phyloP scores from a whole-genome alignment of 2,888 invertebrate genomes.

The Zeuzera pyrina region DNA sequence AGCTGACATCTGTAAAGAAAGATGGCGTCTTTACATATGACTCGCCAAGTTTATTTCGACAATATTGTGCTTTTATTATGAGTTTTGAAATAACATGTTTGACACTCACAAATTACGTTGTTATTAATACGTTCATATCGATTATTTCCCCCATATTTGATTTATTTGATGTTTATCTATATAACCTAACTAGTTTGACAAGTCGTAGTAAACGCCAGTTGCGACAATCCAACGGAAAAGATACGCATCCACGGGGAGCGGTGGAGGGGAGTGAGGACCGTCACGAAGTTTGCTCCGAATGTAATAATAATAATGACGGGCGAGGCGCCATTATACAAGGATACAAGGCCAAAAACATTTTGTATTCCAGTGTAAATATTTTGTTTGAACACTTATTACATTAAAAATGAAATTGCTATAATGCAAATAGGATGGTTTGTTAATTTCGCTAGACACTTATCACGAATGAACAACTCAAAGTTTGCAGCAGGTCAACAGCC shows the following conservation, averaged over 20 bases:
- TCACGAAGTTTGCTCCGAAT: slow-evolving; percentile 71
- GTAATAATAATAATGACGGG: slow-evolving; percentile 64
- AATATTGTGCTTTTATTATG: slow-evolving; percentile 29
- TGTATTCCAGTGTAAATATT: too few relatives aligned
- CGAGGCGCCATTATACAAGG: slow-evolving; percentile 72
- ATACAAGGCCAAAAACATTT: slow-evolving; percentile 61
- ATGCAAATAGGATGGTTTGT: slow-evolving; percentile 3
- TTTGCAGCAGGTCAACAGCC: slow-evolving; percentile 62
- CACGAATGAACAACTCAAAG: slow-evolving; percentile 31
- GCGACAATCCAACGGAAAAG: slow-evolving; percentile 56
- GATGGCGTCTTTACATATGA: slow-evolving; percentile 74
- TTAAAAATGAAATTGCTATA: slow-evolving; percentile 1
- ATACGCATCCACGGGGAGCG: slow-evolving; percentile 68
- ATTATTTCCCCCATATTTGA: slow-evolving; percentile 29
- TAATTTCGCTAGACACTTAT: slow-evolving; percentile 30
- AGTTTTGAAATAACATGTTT: slow-evolving; percentile 22
- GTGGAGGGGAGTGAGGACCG: slow-evolving; percentile 57
- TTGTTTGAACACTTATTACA: too few relatives aligned
- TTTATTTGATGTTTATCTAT: slow-evolving; percentile 38
- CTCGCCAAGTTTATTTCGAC: slow-evolving; percentile 49
- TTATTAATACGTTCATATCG: slow-evolving; percentile 31
- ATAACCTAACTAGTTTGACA: slow-evolving; percentile 73
- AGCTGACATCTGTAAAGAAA: slow-evolving; percentile 92
- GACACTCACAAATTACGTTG: slow-evolving; percentile 43
- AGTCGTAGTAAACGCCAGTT: slow-evolving; percentile 61